Conservation (phyloP, 2,888 invertebrate genomes). For the Hemithea aestivaria region DNA sequence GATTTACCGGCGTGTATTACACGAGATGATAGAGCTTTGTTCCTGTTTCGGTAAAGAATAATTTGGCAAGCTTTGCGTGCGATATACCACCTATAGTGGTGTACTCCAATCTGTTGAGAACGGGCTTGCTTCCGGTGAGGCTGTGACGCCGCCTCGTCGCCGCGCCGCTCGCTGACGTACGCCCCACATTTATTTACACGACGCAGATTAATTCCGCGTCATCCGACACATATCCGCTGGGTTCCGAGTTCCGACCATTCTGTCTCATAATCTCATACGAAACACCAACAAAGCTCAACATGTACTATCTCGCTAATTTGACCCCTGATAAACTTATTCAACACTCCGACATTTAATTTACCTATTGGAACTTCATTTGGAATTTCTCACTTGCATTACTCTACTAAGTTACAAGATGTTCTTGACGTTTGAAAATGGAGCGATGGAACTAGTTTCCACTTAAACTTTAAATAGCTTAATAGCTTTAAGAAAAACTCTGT, state of each 20-base stretch:
- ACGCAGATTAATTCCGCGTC: conserved; percentile 68
- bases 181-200: conserved; percentile 67
- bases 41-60: conserved; percentile 46
- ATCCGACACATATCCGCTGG: conserved; percentile 54
- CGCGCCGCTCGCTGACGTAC: conserved; percentile 54
- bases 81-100: conserved; percentile 20
- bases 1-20: conserved; percentile 43
- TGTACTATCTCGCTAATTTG: conserved; percentile 25
- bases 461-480: too few relatives aligned
- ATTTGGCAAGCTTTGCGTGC: conserved; percentile 44
- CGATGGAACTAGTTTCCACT: neutral
- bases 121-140: conserved; percentile 38
- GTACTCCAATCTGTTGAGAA: conserved; percentile 46
- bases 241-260: conserved; percentile 34
- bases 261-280: conserved; percentile 50
- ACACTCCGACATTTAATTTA: conserved; percentile 22
- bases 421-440: neutral
- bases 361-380: conserved; percentile 2
- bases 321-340: neutral
- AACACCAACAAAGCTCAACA: conserved; percentile 27
- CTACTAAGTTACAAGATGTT: too few relatives aligned
- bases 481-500: too few relatives aligned
- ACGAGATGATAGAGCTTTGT: conserved; percentile 42
- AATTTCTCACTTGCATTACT: too few relatives aligned
- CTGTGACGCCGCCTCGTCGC: conserved; percentile 35